Percentiles rank a stretch among this genome's conserved stretches.
Evolutionary conservation across 2,888 invertebrate genomes (phyloP).

Genomic region (Brachynemurus nebulosus): DNA sequence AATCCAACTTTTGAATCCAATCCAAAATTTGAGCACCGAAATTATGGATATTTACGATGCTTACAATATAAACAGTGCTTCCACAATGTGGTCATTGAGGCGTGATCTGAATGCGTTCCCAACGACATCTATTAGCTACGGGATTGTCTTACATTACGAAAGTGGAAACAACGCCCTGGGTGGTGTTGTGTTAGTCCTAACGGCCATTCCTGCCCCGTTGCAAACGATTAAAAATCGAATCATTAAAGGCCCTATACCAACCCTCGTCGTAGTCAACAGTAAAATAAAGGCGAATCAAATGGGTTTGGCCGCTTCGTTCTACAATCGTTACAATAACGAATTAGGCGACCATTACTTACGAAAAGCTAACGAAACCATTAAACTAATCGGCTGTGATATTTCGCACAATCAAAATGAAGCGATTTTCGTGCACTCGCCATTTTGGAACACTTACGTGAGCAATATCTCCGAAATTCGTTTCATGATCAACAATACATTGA

Average conservation of each 20-base stretch:
- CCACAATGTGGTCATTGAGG: constrained; percentile 62
- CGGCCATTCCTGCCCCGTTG: constrained; percentile 55
- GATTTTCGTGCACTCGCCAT: constrained; percentile 67
- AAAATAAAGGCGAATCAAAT: constrained; percentile 68
- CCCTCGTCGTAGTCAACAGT: constrained; percentile 52
- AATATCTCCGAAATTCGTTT: constrained; percentile 84
- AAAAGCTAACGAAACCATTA: constrained; percentile 77
- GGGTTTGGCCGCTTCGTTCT: constrained; percentile 72
- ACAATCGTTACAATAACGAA: constrained; percentile 77
- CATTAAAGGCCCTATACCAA: constrained; percentile 66
- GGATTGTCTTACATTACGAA: constrained; percentile 61
- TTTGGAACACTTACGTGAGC: constrained; percentile 71
- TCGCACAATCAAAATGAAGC: constrained; percentile 70
- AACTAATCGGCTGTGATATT: constrained; percentile 65
- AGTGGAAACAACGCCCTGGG: constrained; percentile 70
- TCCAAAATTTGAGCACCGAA: constrained; percentile 78
- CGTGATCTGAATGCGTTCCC: constrained; percentile 85
- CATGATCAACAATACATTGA: constrained; percentile 71
- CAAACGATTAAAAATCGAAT: constrained; percentile 61
- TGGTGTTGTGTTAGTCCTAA: constrained; percentile 65
- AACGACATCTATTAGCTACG: constrained; percentile 70
- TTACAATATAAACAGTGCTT: constrained; percentile 46
- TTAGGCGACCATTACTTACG: constrained; percentile 73
- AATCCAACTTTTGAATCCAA: constrained; percentile 79
- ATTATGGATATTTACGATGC: constrained; percentile 67